Percentiles rank a stretch among this genome's conserved stretches.
phyloP scores from a whole-genome alignment of 2,888 invertebrate genomes.

The Diachrysia chrysitis region DNA sequence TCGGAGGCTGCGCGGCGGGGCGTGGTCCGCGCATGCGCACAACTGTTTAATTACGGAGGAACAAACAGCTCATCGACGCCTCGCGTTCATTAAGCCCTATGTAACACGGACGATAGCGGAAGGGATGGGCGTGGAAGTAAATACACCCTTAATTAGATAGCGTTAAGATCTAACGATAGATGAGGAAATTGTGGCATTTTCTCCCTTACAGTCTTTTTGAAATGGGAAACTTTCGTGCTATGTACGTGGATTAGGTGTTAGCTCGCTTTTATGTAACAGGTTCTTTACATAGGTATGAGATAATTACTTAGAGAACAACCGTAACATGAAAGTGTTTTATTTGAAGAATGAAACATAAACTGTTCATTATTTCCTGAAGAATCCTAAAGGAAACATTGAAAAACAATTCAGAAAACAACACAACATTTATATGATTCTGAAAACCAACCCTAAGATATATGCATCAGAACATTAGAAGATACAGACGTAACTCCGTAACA shows the following conservation, averaged over 20 bases:
- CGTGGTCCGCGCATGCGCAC: conserved; percentile 86
- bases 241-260: conserved; percentile 21
- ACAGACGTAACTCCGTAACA: conserved; percentile 76
- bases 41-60: conserved; percentile 82
- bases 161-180: conserved; percentile 49
- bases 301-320: not conserved
- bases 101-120: conserved; percentile 63
- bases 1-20: conserved; percentile 86
- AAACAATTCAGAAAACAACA: not conserved
- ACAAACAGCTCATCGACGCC: conserved; percentile 85
- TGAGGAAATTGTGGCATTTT: conserved; percentile 10
- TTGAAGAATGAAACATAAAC: not conserved
- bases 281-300: not conserved
- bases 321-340: not conserved
- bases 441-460: conserved; percentile 48
- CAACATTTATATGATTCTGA: conserved; percentile 36
- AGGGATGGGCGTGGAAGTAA: conserved; percentile 58
- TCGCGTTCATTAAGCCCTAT: conserved; percentile 81
- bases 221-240: not conserved
- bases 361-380: not conserved
- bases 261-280: conserved; percentile 10
- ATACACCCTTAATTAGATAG: conserved; percentile 61
- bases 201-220: conserved; percentile 22
- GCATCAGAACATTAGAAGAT: conserved; percentile 62
- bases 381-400: not conserved